These are phyloP conservation scores for Choloepus didactylus DNA, from an alignment of 2,797 vertebrate species.

Conservation along the genomic window DNA sequence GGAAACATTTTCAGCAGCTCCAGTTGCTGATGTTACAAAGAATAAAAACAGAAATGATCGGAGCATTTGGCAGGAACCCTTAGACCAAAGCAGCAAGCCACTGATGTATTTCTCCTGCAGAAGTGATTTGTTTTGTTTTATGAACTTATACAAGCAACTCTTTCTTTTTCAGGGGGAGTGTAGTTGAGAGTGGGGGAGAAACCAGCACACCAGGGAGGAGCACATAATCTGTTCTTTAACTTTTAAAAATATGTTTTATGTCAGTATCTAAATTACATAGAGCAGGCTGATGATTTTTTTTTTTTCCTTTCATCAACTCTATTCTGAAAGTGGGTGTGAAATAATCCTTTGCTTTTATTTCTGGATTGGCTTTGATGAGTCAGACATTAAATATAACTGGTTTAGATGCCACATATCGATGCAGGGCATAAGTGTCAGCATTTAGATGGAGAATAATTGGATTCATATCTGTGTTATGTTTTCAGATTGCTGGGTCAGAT, in stretches of 20 bases:
- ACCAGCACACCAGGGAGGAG: not conserved
- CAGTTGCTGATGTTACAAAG: conserved; percentile 50
- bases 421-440: conserved; percentile 81
- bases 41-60: conserved; percentile 73
- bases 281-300: conserved; percentile 33
- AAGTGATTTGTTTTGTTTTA: conserved; percentile 68
- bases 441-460: conserved; percentile 88
- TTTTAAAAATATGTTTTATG: conserved; percentile 77
- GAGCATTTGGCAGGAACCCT: conserved; percentile 49
- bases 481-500: conserved; percentile 89
- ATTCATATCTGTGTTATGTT: conserved; percentile 89
- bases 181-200: conserved; percentile 19
- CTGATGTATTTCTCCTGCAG: conserved; percentile 69
- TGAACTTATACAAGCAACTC: conserved; percentile 65
- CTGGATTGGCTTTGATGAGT: conserved; percentile 83
- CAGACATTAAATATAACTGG: conserved; percentile 84
- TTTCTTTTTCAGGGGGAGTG: conserved; percentile 67
- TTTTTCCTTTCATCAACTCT: conserved; percentile 66
- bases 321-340: conserved; percentile 78
- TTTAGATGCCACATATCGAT: conserved; percentile 82
- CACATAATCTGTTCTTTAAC: conserved; percentile 72
- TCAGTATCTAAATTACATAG: conserved; percentile 76
- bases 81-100: conserved; percentile 16
- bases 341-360: conserved; percentile 82
- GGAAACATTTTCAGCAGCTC: conserved; percentile 59